These are phyloP conservation scores for Nomia melanderi DNA, from an alignment of 1,140 invertebrate genomes.

Conservation along the genomic window DNA sequence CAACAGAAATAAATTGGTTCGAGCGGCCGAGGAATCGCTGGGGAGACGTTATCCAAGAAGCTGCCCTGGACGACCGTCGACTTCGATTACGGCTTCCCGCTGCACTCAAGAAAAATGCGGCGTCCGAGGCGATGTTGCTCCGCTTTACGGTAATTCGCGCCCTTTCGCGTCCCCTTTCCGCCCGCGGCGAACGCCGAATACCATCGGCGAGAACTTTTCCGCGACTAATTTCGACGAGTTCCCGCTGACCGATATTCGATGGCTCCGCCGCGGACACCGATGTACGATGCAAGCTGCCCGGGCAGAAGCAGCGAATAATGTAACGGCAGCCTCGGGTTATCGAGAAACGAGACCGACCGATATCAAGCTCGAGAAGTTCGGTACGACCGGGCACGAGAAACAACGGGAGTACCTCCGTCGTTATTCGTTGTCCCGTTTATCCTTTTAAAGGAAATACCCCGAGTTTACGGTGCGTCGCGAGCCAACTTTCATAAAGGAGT, in stretches of 20 bases:
- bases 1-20: neutral
- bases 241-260: neutral
- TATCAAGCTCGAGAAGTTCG: neutral
- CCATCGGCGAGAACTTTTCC: neutral
- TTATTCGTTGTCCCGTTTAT: conserved; percentile 10
- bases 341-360: neutral
- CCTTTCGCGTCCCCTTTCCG: neutral
- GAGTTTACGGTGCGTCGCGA: neutral
- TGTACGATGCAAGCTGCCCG: neutral
- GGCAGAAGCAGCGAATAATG: neutral
- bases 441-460: conserved; percentile 25
- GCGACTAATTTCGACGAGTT: neutral
- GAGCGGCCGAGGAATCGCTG: neutral
- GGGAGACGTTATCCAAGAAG: neutral
- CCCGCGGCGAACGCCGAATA: neutral
- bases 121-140: conserved; percentile 27
- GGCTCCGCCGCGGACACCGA: no score
- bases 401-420: conserved; percentile 5
- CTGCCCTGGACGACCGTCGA: neutral
- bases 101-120: conserved; percentile 45
- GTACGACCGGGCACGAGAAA: neutral
- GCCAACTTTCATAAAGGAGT: conserved; percentile 5
- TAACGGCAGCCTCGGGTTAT: neutral
- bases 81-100: conserved; percentile 5
- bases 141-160: conserved; percentile 55